Evolutionary conservation across 2,888 invertebrate species (phyloP).

Genomic region (Euplagia quadripunctaria): DNA sequence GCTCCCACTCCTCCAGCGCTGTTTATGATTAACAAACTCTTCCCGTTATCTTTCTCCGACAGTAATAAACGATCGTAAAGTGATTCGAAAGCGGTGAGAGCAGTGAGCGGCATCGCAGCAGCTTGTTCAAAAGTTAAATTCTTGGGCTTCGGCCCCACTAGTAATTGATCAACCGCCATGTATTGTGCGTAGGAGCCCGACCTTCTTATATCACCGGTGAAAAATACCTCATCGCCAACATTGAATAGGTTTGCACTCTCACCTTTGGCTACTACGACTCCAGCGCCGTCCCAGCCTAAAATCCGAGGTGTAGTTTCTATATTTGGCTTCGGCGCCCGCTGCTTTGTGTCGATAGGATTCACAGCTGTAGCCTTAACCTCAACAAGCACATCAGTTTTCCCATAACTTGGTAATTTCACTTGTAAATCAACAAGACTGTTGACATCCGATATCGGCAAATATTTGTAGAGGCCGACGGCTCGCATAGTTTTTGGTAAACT

Average conservation of each 20-base stretch:
- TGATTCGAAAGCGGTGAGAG: conserved; percentile 77
- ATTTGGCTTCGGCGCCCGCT: conserved; percentile 73
- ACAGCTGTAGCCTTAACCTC: conserved; percentile 77
- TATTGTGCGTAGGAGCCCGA: conserved; percentile 79
- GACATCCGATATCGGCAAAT: conserved; percentile 74
- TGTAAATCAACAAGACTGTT: conserved; percentile 76
- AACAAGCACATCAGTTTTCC: conserved; percentile 70
- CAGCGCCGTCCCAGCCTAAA: conserved; percentile 80
- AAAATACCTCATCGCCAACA: conserved; percentile 78
- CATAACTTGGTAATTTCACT: conserved; percentile 66
- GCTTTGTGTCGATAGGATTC: conserved; percentile 79
- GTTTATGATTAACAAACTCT: conserved; percentile 75
- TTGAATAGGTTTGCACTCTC: conserved; percentile 62
- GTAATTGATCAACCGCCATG: conserved; percentile 72
- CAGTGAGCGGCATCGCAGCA: conserved; percentile 78
- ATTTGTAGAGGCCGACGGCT: conserved; percentile 79
- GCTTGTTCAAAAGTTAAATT: conserved; percentile 77
- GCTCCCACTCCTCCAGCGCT: conserved; percentile 82
- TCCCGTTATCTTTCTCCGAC: conserved; percentile 75
- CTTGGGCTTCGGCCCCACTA: conserved; percentile 74
- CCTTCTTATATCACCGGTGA: conserved; percentile 70
- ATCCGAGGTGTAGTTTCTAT: conserved; percentile 70
- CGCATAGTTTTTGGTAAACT: conserved; percentile 77
- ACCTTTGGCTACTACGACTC: conserved; percentile 73
- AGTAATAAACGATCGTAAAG: conserved; percentile 72